Percentiles rank a stretch among this genome's conserved stretches.
Conservation (phyloP, 2,113 vertebrate genomes). For the Pterocles orientalis region DNA sequence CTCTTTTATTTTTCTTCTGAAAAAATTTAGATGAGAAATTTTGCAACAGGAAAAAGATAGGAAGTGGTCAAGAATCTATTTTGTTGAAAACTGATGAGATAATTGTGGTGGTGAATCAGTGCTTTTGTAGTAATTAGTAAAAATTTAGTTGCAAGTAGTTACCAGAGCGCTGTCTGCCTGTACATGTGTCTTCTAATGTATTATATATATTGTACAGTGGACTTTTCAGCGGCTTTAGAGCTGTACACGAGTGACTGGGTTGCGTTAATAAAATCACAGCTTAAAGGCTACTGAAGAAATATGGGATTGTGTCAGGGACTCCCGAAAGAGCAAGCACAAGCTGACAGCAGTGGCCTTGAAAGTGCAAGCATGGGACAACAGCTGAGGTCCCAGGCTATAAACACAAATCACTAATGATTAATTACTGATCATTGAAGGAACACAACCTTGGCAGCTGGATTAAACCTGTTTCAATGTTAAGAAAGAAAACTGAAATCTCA, state of each 20-base stretch:
- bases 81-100: fast-evolving
- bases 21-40: not conserved
- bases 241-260: not conserved
- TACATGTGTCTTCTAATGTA: not conserved
- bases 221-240: not conserved
- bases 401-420: not conserved
- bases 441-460: not conserved
- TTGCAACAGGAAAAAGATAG: not conserved
- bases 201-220: not conserved
- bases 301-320: not conserved
- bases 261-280: not conserved
- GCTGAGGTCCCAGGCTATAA: not conserved
- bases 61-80: not conserved
- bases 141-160: not conserved
- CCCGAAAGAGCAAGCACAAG: not conserved
- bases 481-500: not conserved
- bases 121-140: not conserved
- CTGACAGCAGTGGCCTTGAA: not conserved
- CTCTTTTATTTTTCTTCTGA: not conserved
- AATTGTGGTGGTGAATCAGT: not conserved
- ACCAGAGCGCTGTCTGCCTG: not conserved
- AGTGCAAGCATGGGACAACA: not conserved
- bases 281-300: not conserved
- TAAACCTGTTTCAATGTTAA: not conserved
- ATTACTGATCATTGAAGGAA: not conserved